Evolutionary conservation across 2,888 invertebrate genomes (phyloP).

Genomic region (Drosophila kambysellisi): DNA sequence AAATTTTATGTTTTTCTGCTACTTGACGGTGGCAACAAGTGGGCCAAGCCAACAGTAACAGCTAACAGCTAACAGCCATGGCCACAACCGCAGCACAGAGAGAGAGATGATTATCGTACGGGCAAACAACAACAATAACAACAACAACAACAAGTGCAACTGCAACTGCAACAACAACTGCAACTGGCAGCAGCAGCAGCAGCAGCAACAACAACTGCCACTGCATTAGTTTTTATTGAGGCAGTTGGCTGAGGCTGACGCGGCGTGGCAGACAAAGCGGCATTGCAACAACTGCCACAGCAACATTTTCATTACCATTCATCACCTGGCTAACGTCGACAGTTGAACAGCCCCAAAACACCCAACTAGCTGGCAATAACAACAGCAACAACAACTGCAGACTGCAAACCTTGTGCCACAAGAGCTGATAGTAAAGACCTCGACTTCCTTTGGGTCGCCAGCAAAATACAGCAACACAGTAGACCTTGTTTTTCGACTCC

Average conservation of each 20-base stretch:
- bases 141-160: constrained; percentile 20
- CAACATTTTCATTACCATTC: constrained; percentile 81
- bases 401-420: constrained; percentile 71
- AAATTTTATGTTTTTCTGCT: constrained; percentile 81
- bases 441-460: constrained; percentile 80
- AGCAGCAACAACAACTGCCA: constrained; percentile 63
- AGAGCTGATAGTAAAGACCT: constrained; percentile 64
- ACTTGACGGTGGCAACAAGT: constrained; percentile 79
- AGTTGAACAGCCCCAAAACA: constrained; percentile 31
- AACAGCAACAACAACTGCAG: constrained; percentile 1
- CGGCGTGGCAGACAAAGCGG: constrained; percentile 73
- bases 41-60: constrained; percentile 68
- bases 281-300: constrained; percentile 77
- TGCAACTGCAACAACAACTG: constrained; percentile 22
- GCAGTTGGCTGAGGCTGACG: constrained; percentile 75
- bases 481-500: constrained; percentile 51
- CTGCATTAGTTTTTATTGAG: constrained; percentile 81
- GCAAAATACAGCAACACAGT: constrained; percentile 16
- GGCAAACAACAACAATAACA: constrained; percentile 32
- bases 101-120: constrained; percentile 71
- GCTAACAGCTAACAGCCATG: constrained; percentile 65
- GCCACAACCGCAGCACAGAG: constrained; percentile 71
- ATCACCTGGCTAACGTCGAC: constrained; percentile 73
- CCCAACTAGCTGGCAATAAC: constrained; percentile 11
- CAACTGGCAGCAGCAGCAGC: constrained; percentile 37